phyloP scores from a whole-genome alignment of 2,888 invertebrate species.

The Amiota minor region DNA sequence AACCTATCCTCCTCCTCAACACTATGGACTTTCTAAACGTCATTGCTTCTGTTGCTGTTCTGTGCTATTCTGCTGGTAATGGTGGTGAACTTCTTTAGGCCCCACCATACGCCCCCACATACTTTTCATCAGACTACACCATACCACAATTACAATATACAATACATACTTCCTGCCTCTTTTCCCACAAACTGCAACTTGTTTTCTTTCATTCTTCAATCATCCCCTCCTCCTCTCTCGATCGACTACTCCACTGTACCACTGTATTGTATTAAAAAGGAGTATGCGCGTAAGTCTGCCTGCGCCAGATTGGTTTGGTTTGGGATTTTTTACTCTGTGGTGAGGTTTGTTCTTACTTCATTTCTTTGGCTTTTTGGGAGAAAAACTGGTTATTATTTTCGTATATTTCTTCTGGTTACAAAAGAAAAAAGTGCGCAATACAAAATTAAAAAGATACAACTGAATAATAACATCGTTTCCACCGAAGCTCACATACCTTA shows the following conservation, averaged over 20 bases:
- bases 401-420: constrained; percentile 43
- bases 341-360: constrained; percentile 51
- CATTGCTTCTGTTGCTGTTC: not conserved
- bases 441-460: constrained; percentile 25
- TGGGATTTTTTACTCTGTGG: not conserved
- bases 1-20: constrained; percentile 53
- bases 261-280: constrained; percentile 8
- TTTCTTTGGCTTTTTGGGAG: constrained; percentile 69
- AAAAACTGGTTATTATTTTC: constrained; percentile 70
- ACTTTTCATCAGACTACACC: no score
- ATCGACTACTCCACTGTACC: no score
- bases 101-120: no score
- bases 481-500: no score
- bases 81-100: no score
- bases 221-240: no score
- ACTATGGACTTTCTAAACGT: constrained; percentile 57
- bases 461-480: not conserved
- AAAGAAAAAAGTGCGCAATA: constrained; percentile 31
- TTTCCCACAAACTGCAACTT: constrained; percentile 18
- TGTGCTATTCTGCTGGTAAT: not conserved
- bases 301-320: not conserved
- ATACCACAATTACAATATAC: no score
- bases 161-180: not conserved
- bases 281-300: not conserved
- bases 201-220: constrained; percentile 16